Conservation (phyloP, 2,113 vertebrate genomes). For the Artemisiospiza belli region DNA sequence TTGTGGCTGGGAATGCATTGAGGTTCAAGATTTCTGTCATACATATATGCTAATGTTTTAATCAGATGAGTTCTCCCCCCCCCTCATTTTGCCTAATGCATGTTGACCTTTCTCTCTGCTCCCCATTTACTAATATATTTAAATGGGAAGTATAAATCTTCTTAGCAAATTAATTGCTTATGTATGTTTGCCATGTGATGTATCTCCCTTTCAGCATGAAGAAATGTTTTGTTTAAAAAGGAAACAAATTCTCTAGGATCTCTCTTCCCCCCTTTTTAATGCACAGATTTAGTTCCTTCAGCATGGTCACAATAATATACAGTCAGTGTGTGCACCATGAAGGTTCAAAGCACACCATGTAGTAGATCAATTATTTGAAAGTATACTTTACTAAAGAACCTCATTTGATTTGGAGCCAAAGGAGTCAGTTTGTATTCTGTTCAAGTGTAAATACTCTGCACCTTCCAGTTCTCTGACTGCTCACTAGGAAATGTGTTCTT, state of each 20-base stretch:
- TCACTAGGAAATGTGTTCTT: not conserved
- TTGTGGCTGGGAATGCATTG: not conserved
- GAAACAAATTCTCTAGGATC: not conserved
- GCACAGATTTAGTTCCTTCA: not conserved
- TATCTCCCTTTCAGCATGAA: not conserved
- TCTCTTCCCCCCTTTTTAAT: not conserved
- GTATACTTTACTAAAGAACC: not conserved
- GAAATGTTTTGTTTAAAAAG: not conserved
- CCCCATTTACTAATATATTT: not conserved
- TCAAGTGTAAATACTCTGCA: not conserved
- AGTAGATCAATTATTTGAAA: not conserved
- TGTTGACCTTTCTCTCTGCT: not conserved
- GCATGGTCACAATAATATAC: not conserved
- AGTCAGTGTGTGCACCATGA: not conserved
- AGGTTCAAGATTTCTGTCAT: not conserved
- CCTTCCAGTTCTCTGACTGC: not conserved
- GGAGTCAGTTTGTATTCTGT: not conserved
- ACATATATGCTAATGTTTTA: conserved; percentile 4
- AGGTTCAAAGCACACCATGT: not conserved
- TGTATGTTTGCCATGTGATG: not conserved
- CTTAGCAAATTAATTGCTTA: not conserved
- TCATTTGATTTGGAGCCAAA: not conserved
- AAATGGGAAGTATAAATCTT: not conserved
- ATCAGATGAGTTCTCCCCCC: not conserved
- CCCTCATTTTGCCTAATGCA: not conserved